Evolutionary conservation across 2,888 invertebrate species (phyloP).

Genomic region (Cheiracanthium punctorium): DNA sequence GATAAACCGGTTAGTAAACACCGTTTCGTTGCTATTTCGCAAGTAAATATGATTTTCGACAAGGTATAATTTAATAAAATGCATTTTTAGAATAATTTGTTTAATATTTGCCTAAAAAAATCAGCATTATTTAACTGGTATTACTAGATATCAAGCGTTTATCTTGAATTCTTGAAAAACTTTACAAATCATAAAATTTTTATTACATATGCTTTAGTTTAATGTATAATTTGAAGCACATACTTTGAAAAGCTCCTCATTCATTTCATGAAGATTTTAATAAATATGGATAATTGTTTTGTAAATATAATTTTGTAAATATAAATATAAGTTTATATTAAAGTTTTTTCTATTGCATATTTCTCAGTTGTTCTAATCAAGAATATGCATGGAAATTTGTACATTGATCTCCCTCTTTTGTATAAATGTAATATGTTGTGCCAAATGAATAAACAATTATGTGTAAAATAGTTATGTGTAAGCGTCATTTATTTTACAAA

Average conservation of each 20-base stretch:
- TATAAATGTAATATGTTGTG: constrained; percentile 62
- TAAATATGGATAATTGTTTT: not conserved
- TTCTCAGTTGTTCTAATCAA: constrained; percentile 22
- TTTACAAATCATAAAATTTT: no score
- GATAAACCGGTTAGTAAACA: no score
- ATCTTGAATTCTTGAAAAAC: no score
- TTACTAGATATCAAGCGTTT: no score
- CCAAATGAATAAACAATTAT: constrained; percentile 59
- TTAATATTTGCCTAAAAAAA: no score
- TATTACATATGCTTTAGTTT: no score
- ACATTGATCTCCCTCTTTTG: constrained; percentile 59
- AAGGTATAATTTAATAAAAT: no score
- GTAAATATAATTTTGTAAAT: constrained; percentile 23
- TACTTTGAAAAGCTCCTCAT: not conserved
- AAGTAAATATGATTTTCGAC: no score
- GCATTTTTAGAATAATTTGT: no score
- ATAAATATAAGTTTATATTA: not conserved
- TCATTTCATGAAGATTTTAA: constrained; percentile 9
- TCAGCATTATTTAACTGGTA: no score
- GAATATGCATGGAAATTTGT: constrained; percentile 50
- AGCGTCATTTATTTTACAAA: no score
- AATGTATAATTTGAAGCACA: constrained; percentile 16
- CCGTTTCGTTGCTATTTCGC: no score
- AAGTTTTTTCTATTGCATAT: constrained; percentile 32
- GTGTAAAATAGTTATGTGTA: constrained; percentile 22